A percentile compares a stretch with the other conserved stretches of the same genome.
These are phyloP conservation scores for Apodemus sylvaticus DNA, from an alignment of 2,113 vertebrate genomes.

Conservation along the genomic window DNA sequence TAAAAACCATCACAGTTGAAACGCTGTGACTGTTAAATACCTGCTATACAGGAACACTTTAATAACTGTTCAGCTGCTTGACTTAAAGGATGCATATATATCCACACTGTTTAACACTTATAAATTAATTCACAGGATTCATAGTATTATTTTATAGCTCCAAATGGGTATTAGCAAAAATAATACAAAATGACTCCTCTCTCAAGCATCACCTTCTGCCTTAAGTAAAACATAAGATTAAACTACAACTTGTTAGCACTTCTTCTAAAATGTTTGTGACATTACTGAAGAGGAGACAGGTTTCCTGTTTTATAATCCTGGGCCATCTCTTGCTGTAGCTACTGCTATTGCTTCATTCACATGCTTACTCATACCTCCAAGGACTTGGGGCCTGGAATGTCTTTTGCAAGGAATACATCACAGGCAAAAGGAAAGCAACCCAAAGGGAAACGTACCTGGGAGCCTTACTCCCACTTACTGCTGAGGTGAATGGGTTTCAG, in stretches of 20 bases:
- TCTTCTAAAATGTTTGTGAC: background rate
- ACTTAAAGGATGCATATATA: conserved; percentile 52
- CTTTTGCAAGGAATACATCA: background rate
- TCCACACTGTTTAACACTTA: conserved; percentile 60
- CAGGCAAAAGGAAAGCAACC: background rate
- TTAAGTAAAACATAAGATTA: conserved; percentile 36
- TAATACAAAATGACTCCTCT: background rate
- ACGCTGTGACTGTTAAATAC: conserved; percentile 71
- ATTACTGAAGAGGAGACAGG: background rate
- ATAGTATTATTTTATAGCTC: conserved; percentile 45
- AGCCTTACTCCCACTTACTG: rapidly evolving
- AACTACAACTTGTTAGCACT: background rate
- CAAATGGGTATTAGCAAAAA: conserved; percentile 38
- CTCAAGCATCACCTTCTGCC: conserved; percentile 43
- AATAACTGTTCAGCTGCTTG: conserved; percentile 68
- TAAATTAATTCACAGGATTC: conserved; percentile 81
- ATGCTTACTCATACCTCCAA: background rate
- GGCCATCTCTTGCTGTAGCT: background rate
- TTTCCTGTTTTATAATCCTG: background rate
- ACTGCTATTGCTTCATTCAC: background rate
- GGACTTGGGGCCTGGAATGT: background rate
- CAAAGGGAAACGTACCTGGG: background rate
- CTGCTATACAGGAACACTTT: conserved; percentile 17
- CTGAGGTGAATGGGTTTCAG: background rate
- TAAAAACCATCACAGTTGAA: conserved; percentile 49